phyloP scores from a whole-genome alignment of 1,140 invertebrate genomes.

The Sycophila sp. region DNA sequence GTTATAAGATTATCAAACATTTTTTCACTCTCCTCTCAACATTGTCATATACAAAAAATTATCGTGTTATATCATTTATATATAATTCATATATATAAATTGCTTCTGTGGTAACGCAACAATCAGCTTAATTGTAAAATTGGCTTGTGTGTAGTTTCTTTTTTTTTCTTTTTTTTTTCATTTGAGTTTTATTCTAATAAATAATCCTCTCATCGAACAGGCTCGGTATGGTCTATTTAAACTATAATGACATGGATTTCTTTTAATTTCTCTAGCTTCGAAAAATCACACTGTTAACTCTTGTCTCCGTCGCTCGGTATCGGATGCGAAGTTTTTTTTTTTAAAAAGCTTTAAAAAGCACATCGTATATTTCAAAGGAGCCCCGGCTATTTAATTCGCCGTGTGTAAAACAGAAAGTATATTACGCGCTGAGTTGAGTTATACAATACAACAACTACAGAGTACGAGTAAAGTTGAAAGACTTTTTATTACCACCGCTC shows the following conservation, averaged over 20 bases:
- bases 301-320: not conserved
- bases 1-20: constrained; percentile 51
- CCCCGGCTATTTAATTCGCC: no score
- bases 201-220: not conserved
- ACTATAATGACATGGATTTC: constrained; percentile 16
- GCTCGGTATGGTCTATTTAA: constrained; percentile 50
- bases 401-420: no score
- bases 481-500: no score
- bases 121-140: constrained; percentile 47
- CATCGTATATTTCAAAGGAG: no score
- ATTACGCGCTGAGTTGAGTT: no score
- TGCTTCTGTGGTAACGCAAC: constrained; percentile 45
- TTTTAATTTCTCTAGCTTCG: not conserved
- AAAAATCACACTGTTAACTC: constrained; percentile 27
- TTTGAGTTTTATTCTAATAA: no score
- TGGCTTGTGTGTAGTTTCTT: constrained; percentile 28
- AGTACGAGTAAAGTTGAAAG: no score
- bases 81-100: no score
- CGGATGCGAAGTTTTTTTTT: not conserved
- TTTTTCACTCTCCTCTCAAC: constrained; percentile 48
- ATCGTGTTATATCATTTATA: constrained; percentile 43
- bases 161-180: constrained; percentile 16
- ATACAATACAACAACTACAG: no score
- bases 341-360: no score
- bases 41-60: constrained; percentile 52